These are phyloP conservation scores for Antechinus flavipes DNA, from an alignment of 2,113 vertebrate species.

Conservation along the genomic window DNA sequence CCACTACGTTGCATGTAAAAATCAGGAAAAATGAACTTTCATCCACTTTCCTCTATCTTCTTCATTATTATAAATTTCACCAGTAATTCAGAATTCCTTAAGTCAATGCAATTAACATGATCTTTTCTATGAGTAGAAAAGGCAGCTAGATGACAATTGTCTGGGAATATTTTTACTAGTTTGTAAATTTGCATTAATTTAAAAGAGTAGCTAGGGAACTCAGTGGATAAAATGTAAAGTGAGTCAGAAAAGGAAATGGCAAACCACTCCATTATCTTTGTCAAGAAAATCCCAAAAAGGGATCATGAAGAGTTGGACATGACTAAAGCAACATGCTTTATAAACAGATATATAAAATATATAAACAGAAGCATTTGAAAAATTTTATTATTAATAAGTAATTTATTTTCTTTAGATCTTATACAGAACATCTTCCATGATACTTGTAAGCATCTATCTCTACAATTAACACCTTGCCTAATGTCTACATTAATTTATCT, in stretches of 20 bases:
- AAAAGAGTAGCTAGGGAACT: too few relatives aligned
- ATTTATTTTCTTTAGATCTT: not conserved
- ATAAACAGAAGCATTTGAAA: not conserved
- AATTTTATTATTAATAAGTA: not conserved
- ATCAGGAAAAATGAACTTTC: not conserved
- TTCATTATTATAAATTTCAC: not conserved
- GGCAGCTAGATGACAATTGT: too few relatives aligned
- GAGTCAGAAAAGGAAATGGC: too few relatives aligned
- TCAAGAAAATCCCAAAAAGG: too few relatives aligned
- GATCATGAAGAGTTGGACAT: too few relatives aligned
- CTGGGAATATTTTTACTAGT: too few relatives aligned
- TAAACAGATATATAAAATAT: too few relatives aligned
- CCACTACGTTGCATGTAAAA: not conserved
- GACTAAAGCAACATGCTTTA: too few relatives aligned
- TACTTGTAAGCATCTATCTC: not conserved
- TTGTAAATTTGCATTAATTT: too few relatives aligned
- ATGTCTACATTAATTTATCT: not conserved
- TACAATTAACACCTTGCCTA: not conserved
- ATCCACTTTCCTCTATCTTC: not conserved
- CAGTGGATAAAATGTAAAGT: too few relatives aligned
- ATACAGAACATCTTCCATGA: not conserved
- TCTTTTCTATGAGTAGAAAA: not conserved
- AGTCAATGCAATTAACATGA: not conserved
- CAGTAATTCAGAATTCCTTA: not conserved
- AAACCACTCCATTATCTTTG: too few relatives aligned